Evolutionary conservation across 1,140 invertebrate genomes (phyloP), one percentile per base, ranked within the genome.

Genomic region (Planococcus citri): DNA sequence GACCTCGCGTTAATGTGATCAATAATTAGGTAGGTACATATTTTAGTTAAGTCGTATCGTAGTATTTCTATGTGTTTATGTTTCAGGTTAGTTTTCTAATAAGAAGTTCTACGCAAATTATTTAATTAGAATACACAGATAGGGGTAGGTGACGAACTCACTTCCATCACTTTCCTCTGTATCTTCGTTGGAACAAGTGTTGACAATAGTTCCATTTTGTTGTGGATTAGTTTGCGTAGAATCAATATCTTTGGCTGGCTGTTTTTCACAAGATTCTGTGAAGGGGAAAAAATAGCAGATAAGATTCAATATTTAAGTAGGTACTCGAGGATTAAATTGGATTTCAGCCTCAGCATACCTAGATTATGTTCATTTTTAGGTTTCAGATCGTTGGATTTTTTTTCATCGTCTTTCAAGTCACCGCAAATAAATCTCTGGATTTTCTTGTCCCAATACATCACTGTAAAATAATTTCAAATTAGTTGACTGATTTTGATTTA

Each of bases 381-480:
- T 51, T 51, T 51, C 10, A 51, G 3, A 9, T 51, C 41, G 10
- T 51, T 20, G 2, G n/a, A 14, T 51, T 51, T 51, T 17, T 51
- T 17, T 20, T 14, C 17, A 9, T 37, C 60, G 37, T 12, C 22
- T 27, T 21, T 71, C n/a, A 51, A 24, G 17, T 69, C 37, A 38
- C 22, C 25, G 70, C 38, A 68, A 6, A 87, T 86, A 76, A 87
- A 90, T 73, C 83, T 86, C 76, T 91, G 89, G 75, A 90, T 89
- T 8, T 87, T 84, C 78, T 91, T 91, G 76, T 91, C 89, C 79
- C 87, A 91, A 78, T 91, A 91, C 89, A 91, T 91, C 70, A 90
- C 87, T 70, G 71, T 24, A 71, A 61, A 37, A 68, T n/a, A 58
- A 8, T 20, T 8, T 58, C 21, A n/a, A 58, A 58, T 58, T 41